These are phyloP conservation scores for Telenomus remus DNA, from an alignment of 1,140 invertebrate species.

Conservation along the genomic window DNA sequence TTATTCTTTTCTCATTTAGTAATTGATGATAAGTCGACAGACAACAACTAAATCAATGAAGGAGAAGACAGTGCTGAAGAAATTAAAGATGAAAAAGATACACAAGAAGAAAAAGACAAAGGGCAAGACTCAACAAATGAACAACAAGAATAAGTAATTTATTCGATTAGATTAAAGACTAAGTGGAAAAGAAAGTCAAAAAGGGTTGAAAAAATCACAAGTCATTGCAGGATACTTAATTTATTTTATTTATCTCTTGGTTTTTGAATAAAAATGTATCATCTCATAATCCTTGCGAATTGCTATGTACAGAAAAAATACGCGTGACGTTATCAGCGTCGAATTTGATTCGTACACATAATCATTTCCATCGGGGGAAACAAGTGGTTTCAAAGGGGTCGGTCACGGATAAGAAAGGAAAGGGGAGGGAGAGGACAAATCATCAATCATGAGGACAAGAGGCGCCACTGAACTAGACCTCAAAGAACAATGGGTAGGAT, in stretches of 20 bases:
- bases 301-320: conserved; percentile 3
- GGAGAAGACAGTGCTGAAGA: too few species aligned
- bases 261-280: conserved; percentile 2
- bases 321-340: not conserved
- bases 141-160: too few species aligned
- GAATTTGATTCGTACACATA: conserved; percentile 3
- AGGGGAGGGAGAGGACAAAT: not conserved
- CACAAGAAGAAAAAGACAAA: too few species aligned
- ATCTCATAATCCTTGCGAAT: conserved; percentile 1
- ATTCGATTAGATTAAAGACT: too few species aligned
- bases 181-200: too few species aligned
- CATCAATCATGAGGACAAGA: not conserved
- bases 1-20: too few species aligned
- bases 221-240: not conserved
- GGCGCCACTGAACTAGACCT: conserved; percentile 2
- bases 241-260: conserved; percentile 1
- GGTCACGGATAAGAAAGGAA: not conserved
- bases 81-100: too few species aligned
- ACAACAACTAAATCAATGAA: too few species aligned
- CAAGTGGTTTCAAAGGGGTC: too few species aligned
- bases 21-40: too few species aligned
- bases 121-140: too few species aligned
- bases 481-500: not conserved
- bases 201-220: too few species aligned
- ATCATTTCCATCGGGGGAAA: not conserved